Evolutionary conservation across 2,797 vertebrate species (phyloP).

Genomic region (Falco berigora): DNA sequence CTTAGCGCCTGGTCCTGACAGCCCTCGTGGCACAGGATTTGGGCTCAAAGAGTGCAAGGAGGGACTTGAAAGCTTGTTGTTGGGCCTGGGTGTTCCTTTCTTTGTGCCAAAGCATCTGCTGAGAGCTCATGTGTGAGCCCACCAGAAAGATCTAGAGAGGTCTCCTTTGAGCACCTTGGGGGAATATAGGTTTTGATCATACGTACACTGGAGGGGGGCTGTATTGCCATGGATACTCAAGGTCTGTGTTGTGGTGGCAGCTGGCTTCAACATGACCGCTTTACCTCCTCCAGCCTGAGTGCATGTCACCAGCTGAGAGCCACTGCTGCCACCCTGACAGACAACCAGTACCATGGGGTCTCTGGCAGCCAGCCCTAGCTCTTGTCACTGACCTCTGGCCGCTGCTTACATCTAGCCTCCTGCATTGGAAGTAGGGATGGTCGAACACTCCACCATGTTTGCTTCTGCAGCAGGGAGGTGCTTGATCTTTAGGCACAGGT

Average conservation of each 20-base stretch:
- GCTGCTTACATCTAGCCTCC: not conserved
- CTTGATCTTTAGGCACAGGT: not conserved
- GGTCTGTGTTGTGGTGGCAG: not conserved
- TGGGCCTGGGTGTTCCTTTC: not conserved
- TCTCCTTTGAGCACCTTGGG: not conserved
- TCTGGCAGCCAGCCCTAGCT: not conserved
- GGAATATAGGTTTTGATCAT: not conserved
- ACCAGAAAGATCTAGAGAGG: not conserved
- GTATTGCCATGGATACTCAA: not conserved
- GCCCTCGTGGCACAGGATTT: not conserved
- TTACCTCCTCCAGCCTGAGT: not conserved
- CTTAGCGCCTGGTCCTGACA: not conserved
- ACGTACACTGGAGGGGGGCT: not conserved
- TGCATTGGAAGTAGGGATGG: not conserved
- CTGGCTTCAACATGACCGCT: not conserved
- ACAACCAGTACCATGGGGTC: not conserved
- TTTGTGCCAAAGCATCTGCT: not conserved
- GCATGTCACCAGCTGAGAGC: not conserved
- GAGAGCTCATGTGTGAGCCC: not conserved
- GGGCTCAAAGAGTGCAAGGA: not conserved
- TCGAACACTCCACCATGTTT: not conserved
- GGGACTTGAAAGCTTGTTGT: not conserved
- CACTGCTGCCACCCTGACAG: not conserved
- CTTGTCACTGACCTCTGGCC: fast-evolving
- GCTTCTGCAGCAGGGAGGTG: not conserved